Evolutionary conservation across 1,140 invertebrate genomes (phyloP).

Genomic region (Scylla paramamosain): DNA sequence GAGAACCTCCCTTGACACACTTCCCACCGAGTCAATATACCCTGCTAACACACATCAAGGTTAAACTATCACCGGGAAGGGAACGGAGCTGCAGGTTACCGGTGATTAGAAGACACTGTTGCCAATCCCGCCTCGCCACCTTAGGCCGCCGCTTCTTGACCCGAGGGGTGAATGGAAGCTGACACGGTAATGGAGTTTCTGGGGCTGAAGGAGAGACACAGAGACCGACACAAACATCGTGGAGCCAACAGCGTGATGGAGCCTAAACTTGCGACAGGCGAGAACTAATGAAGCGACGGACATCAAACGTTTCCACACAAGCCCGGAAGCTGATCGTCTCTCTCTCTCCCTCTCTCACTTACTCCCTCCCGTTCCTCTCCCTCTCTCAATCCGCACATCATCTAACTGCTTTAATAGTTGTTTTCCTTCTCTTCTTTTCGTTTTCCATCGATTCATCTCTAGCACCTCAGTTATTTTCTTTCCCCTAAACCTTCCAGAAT

Average conservation of each 20-base stretch:
- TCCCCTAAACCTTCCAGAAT: no score
- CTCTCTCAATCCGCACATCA: neutral
- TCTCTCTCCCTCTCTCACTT: neutral
- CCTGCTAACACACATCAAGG: neutral
- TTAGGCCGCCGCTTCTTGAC: neutral
- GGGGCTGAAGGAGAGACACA: neutral
- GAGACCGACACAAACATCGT: neutral
- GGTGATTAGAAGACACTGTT: neutral
- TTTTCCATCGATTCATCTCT: no score
- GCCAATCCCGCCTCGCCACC: neutral
- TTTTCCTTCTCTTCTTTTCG: no score
- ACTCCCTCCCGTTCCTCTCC: neutral
- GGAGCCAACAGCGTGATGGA: neutral
- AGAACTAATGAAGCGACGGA: neutral
- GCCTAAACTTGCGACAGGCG: conserved; percentile 9
- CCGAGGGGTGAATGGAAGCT: neutral
- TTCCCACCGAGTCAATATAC: no score
- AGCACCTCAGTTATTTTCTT: no score
- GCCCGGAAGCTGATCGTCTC: neutral
- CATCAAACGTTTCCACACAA: conserved; percentile 11
- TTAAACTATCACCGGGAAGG: neutral
- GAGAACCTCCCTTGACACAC: no score
- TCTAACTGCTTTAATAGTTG: no score
- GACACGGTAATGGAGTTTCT: neutral
- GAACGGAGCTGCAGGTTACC: neutral